Conservation (phyloP, 2,113 vertebrate genomes). For the Ciconia stormi region DNA sequence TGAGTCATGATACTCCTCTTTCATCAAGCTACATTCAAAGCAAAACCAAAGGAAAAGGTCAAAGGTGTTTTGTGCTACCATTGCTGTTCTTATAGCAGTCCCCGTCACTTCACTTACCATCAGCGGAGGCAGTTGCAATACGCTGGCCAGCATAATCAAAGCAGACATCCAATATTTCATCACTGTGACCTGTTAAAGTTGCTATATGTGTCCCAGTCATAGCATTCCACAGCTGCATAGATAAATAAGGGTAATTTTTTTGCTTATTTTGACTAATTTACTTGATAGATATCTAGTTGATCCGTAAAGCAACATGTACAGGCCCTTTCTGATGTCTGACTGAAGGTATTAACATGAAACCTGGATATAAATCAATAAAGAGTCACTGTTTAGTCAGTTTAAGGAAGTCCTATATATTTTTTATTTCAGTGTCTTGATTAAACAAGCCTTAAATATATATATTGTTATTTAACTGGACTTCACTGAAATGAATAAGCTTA, state of each 20-base stretch:
- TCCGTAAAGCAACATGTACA: background rate
- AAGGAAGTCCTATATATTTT: background rate
- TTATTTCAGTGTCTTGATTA: background rate
- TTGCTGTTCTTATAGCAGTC: background rate
- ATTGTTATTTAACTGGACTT: background rate
- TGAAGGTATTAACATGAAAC: background rate
- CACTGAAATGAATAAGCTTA: background rate
- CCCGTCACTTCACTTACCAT: slow-evolving; percentile 76
- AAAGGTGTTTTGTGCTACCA: background rate
- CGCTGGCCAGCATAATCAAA: slow-evolving; percentile 90
- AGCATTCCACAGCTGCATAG: slow-evolving; percentile 86
- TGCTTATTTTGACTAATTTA: background rate
- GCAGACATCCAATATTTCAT: slow-evolving; percentile 91
- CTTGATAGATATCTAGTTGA: background rate
- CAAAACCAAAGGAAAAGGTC: background rate
- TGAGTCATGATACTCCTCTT: background rate
- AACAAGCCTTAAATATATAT: background rate
- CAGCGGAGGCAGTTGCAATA: slow-evolving; percentile 88
- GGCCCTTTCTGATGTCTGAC: background rate
- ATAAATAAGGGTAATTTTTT: background rate
- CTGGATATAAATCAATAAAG: background rate
- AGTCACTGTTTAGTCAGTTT: background rate
- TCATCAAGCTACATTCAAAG: background rate
- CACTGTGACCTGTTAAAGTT: slow-evolving; percentile 84
- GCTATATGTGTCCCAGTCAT: slow-evolving; percentile 79